Base-by-base conservation (phyloP, 2,797 vertebrate species). In the Anas georgica region DNA sequence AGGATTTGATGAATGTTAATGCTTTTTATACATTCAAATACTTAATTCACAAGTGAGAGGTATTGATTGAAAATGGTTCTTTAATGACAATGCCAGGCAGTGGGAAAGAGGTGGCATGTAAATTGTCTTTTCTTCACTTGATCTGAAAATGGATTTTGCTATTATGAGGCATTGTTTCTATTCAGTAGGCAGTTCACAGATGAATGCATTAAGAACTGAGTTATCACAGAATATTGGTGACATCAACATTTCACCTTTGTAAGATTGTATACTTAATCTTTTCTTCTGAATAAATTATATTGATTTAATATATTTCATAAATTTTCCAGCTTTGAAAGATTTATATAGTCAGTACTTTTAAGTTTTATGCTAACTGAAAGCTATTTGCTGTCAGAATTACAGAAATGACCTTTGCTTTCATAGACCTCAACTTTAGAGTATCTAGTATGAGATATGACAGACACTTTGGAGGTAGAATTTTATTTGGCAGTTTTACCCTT, bases 91-190 rank as follows among this genome's bases (percentile, higher is more conserved):
- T 83, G 82, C 72, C 73, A 91, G 43, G 88, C 48, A 90, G 31
- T 7, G 17, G 59, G 39, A 55, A 81, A 76, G 35, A 72, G 93
- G 56, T 97, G 87, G 94, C 48, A 81, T 45, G 26, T 54, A 94
- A 94, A 96, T 84, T 93, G 77, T 58, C 86, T 93, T 94, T 93
- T 92, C 78, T 87, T 95, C 63, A 39, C 69, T 83, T 66, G 81
- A 84, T 95, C 70, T 79, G 83, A 90, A 96, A 97, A 96, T 91
- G 82, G 86, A 91, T 94, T 96, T 95, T 95, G 78, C 85, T 84
- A 72, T 95, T 94, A 87, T 62, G 67, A 96, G n/a, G 55, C 76
- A 94, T 94, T 94, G 80, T 94, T 95, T 94, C 76, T 83, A 63
- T 93, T 97, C 93, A 91, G 73, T 48, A 94, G 81, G 60, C 29